Conservation (phyloP, 2,888 invertebrate genomes). For the Timema podura region DNA sequence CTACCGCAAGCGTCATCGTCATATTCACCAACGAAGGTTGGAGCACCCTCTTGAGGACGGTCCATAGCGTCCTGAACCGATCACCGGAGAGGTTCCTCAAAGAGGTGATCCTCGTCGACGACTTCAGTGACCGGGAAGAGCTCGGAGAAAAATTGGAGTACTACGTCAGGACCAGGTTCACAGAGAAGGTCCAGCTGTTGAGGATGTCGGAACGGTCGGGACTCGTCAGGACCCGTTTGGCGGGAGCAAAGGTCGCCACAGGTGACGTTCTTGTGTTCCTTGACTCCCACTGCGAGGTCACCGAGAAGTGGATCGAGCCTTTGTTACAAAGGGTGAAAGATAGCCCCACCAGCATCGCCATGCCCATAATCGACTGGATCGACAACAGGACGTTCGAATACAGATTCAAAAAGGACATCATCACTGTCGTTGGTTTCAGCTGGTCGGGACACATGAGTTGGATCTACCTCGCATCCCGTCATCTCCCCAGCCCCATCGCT, state of each 20-base stretch:
- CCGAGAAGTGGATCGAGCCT: conserved; percentile 80
- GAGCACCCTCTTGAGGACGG: conserved; percentile 75
- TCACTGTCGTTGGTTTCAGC: too few species aligned
- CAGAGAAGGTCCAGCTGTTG: conserved; percentile 66
- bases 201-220: conserved; percentile 75
- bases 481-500: too few species aligned
- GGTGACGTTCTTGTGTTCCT: conserved; percentile 82
- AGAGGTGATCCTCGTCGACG: conserved; percentile 94
- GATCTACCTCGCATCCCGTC: too few species aligned
- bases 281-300: conserved; percentile 89
- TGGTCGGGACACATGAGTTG: too few species aligned
- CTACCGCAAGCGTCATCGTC: conserved; percentile 71
- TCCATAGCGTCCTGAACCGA: conserved; percentile 84
- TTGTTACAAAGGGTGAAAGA: conserved; percentile 80
- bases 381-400: conserved; percentile 75
- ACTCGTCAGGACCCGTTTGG: conserved; percentile 82
- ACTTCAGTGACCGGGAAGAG: conserved; percentile 73
- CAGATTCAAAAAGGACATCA: conserved; percentile 48
- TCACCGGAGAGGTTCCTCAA: conserved; percentile 68
- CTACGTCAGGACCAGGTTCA: conserved; percentile 70
- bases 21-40: conserved; percentile 91
- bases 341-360: conserved; percentile 71
- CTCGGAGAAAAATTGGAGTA: conserved; percentile 71
- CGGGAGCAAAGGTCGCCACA: conserved; percentile 76
- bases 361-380: conserved; percentile 94